A percentile compares a stretch with the other conserved stretches of the same genome.
phyloP scores from a whole-genome alignment of 1,140 invertebrate genomes.

The Cryptotermes secundus region DNA sequence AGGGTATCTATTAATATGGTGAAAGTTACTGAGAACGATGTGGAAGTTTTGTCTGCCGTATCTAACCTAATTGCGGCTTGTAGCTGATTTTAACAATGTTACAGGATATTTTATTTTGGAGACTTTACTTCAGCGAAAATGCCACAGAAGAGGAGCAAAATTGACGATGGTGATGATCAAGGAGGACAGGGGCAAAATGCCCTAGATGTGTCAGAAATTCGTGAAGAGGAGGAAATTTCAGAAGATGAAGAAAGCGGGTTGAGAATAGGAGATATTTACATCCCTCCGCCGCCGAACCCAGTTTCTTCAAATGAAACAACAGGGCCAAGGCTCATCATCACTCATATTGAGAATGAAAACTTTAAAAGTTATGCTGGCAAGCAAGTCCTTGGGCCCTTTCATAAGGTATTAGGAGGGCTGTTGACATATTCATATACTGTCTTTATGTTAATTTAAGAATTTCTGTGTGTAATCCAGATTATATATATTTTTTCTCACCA shows the following conservation, averaged over 20 bases:
- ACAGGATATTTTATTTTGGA: no score
- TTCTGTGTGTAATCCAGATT: not conserved
- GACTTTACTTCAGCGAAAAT: not conserved
- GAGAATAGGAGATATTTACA: constrained; percentile 75
- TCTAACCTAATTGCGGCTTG: not conserved
- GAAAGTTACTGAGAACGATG: no score
- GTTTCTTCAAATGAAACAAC: constrained; percentile 61
- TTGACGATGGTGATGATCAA: not conserved
- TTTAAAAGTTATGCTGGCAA: constrained; percentile 97
- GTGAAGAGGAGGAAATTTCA: constrained; percentile 7
- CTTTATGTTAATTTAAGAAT: constrained; percentile 42
- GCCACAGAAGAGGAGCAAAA: not conserved
- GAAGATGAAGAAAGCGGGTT: constrained; percentile 9
- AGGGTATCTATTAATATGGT: no score
- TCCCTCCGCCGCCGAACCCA: constrained; percentile 73
- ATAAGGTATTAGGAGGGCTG: constrained; percentile 59
- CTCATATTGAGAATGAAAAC: constrained; percentile 88
- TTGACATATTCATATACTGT: no score
- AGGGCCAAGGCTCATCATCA: constrained; percentile 85
- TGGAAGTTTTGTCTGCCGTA: not conserved
- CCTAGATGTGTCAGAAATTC: constrained; percentile 21
- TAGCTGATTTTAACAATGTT: not conserved
- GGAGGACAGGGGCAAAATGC: not conserved
- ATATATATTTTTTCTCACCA: not conserved
- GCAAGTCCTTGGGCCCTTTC: constrained; percentile 78